Base-by-base conservation (phyloP, 2,797 vertebrate genomes). In the Perodicticus potto region DNA sequence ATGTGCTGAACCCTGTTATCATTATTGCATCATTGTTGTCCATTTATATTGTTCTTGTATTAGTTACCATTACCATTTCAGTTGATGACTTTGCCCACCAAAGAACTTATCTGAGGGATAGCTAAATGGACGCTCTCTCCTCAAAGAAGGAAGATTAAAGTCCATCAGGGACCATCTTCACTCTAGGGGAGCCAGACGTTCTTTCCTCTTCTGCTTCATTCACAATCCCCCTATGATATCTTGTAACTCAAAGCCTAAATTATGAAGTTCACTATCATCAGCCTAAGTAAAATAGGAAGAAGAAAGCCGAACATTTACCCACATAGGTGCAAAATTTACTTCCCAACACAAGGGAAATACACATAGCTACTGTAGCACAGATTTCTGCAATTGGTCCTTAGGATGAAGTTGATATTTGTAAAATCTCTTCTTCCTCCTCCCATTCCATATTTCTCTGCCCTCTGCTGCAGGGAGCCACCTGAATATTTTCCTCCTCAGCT, bases 331-430 rank as follows among this genome's bases (percentile, higher is more conserved):
- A 77, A 40, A 17, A 73, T 43, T 40, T 67, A 40, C 40, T 45
- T 40, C 53, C 14, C 9, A 53, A 29, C 11, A 9, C n/a, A 27
- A 34, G 13, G 34, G 34, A 59, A 81, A 59, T 29, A 11, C 1
- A 7, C 37, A 19, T 4, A 59, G 25, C 22, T 22, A 19, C 43
- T 49, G 2, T 3, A 22, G 53, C 0, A 22, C 1, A 1, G 25
- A 23, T 61, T 89, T 76, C 70, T 81, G 65, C 13, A 43, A 16
- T 4, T 89, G 80, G 20, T 82, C 61, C 25, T 27, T 32, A 14
- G 45, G n/a, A 3, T 22, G 16, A 57, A 7, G 4, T 29, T 25
- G 69, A 7, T 61, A 67, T 14, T 89, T 72, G 59, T 57, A 22
- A 93, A 87, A 14, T 27, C 25, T 2, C 34, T 86, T 61, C 40